Base-by-base conservation (phyloP, 2,888 invertebrate species). In the Cantharis rufa region DNA sequence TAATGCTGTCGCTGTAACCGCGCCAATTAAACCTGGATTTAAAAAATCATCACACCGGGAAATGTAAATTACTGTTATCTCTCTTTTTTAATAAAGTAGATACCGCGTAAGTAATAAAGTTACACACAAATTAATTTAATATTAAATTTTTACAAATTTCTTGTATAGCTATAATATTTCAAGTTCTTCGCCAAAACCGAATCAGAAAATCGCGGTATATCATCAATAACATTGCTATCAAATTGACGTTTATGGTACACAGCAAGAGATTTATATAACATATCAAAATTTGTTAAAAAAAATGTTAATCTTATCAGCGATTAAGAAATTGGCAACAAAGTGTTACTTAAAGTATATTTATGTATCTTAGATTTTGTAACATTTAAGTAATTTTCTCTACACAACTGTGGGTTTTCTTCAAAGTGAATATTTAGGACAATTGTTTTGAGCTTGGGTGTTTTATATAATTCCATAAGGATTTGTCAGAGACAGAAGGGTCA, bases 21-120 rank as follows among this genome's bases (percentile, higher is more conserved):
- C 61, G 18, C 63, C 63, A 71, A 71, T 71, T 71, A 71, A 71
- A 64, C 18, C 24, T 16, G 71, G 71, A 71, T 71, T 71, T 71
- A 32, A 28, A 32, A 71, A 64, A 64, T 64, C 28, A 71, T 71
- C 63, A 64, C 63, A 32, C 28, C 13, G 62, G 63, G 15, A 71
- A 63, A 64, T 21, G 64, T 24, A 66, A 66, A 66, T 66, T 21
- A 66, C 21, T 21, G 18, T 66, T 66, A 66, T 63, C 63, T n/a
- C 64, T 66, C 64, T 18, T 66, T 66, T 18, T 15, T 21, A 21
- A 66, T n/a, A 66, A 66, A 66, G 48, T n/a, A n/a, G 48, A 48
- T 48, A 48, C 48, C 48, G n/a, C 48, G 48, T n/a, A 48, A 48
- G n/a, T 48, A 48, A n/a, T 48, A 48, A 48, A 48, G 48, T 48